Conservation (phyloP, 2,113 vertebrate genomes). For the Colius striatus region DNA sequence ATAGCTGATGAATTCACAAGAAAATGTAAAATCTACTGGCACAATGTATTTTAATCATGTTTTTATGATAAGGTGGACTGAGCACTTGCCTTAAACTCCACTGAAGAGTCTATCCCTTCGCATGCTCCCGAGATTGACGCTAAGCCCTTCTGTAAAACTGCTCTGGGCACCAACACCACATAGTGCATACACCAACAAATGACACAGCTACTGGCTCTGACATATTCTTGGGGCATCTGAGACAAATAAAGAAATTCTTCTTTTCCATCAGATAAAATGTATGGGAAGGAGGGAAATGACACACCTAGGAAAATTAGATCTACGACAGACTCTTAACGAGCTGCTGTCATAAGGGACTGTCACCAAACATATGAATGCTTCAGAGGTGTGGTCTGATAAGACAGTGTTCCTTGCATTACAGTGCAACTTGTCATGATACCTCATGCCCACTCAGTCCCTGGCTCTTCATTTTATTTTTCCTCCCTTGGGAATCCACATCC, state of each 20-base stretch:
- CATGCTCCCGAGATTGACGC: not conserved
- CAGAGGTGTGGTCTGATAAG: not conserved
- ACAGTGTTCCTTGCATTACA: not conserved
- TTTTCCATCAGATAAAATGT: not conserved
- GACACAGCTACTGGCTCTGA: not conserved
- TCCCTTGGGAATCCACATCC: not conserved
- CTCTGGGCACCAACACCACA: not conserved
- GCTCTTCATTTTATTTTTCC: not conserved
- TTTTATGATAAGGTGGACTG: not conserved
- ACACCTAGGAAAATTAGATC: not conserved
- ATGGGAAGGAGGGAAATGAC: not conserved
- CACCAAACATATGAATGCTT: not conserved
- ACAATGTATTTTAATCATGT: not conserved
- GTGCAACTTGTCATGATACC: not conserved
- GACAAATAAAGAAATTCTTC: not conserved
- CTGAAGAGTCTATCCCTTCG: not conserved
- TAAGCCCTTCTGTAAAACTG: not conserved
- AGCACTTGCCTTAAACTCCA: not conserved
- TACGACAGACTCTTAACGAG: not conserved
- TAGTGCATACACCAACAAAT: not conserved
- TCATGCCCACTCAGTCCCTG: not conserved
- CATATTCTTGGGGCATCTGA: not conserved
- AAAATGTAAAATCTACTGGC: not conserved
- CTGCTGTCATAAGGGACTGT: not conserved
- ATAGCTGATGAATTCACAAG: not conserved